Evolutionary conservation across 30 jellyfish, hydroid and myxozoan genomes (phyloP).

Genomic region (Rhopilema esculentum): DNA sequence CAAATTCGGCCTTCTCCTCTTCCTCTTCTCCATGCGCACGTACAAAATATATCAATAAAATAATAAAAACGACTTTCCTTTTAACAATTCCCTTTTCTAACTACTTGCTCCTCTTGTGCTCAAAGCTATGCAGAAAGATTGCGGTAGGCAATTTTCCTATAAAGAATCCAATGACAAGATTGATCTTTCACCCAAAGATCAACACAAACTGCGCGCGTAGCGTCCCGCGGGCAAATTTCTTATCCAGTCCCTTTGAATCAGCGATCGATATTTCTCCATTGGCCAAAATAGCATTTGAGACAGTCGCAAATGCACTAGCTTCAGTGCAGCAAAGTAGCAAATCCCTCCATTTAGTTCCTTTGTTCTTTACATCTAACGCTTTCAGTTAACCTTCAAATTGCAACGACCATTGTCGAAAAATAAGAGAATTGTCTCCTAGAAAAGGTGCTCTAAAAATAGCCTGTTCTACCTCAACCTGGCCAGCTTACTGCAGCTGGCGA

Average conservation of each 20-base stretch:
- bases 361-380: too few species aligned
- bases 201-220: slow-evolving; percentile 3
- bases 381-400: too few species aligned
- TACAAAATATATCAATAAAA: background rate
- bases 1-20: background rate
- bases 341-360: too few species aligned
- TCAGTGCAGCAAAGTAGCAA: too few species aligned
- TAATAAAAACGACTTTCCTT: background rate
- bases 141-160: background rate
- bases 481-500: slow-evolving; percentile 27
- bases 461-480: slow-evolving; percentile 6
- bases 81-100: background rate
- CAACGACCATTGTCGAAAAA: too few species aligned
- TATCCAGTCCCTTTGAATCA: background rate
- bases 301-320: too few species aligned
- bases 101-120: background rate
- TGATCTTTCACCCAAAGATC: background rate
- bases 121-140: background rate
- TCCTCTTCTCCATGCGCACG: background rate
- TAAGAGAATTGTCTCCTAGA: too few species aligned
- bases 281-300: too few species aligned
- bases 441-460: slow-evolving; percentile 38
- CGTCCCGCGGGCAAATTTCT: slow-evolving; percentile 11
- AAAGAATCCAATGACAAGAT: background rate
- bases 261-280: too few species aligned